Evolutionary conservation across 2,888 invertebrate species (phyloP).

Genomic region (Cyclophora albipunctata): DNA sequence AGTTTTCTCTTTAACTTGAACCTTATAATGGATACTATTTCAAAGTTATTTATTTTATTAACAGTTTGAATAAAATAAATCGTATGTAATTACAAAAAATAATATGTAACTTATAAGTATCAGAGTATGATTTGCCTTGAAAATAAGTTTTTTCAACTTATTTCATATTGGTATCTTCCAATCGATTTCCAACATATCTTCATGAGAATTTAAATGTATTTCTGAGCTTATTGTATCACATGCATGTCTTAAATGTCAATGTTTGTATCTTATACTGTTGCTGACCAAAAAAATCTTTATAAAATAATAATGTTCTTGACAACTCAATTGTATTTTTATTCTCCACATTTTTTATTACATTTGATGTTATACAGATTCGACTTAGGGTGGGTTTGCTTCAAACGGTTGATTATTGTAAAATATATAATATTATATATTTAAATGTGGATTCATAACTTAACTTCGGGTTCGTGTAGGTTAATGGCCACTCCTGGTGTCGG

Average conservation of each 20-base stretch:
- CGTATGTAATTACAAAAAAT: no score
- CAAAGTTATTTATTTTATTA: no score
- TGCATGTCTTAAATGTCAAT: constrained; percentile 2
- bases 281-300: constrained; percentile 35
- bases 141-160: not conserved
- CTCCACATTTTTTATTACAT: not conserved
- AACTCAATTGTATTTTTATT: constrained; percentile 13
- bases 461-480: constrained; percentile 5
- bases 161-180: not conserved
- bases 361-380: no score
- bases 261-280: constrained; percentile 13
- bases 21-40: no score
- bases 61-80: no score
- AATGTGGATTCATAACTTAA: constrained; percentile 15
- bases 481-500: not conserved
- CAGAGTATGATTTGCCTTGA: no score
- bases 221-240: constrained; percentile 14
- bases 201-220: constrained; percentile 19
- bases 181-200: constrained; percentile 20
- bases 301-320: constrained; percentile 34
- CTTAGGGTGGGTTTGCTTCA: no score
- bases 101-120: no score
- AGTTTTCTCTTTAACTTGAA: no score
- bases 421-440: no score
- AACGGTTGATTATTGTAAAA: constrained; percentile 10